Conservation (phyloP, 92 coral and sea anemone genomes). For the Palythoa caribaeorum region DNA sequence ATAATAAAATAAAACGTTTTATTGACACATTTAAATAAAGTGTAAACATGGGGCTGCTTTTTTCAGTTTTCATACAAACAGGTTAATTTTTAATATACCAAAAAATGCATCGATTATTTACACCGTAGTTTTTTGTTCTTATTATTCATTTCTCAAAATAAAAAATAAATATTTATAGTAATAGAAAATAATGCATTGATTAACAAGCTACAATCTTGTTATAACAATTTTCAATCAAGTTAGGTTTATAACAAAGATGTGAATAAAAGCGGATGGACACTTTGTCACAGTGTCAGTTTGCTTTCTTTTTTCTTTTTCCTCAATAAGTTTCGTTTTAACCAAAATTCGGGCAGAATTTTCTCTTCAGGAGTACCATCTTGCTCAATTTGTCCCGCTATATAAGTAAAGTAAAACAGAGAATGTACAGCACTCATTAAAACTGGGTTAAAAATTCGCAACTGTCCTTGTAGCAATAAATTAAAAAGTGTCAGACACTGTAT, state of each 20-base stretch:
- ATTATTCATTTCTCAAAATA: slow-evolving; percentile 10
- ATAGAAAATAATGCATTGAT: background rate
- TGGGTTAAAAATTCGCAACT: too few relatives aligned
- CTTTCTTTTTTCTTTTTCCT: background rate
- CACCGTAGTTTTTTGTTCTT: slow-evolving; percentile 7
- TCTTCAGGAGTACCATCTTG: background rate
- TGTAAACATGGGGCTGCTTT: background rate
- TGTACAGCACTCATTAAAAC: background rate
- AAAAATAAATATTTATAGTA: slow-evolving; percentile 10
- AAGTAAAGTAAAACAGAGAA: background rate
- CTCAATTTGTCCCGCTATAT: background rate
- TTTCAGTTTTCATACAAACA: background rate
- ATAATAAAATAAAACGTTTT: slow-evolving; percentile 4
- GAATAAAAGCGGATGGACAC: background rate
- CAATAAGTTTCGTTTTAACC: background rate
- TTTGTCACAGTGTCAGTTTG: background rate
- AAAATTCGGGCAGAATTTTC: background rate
- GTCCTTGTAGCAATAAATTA: too few relatives aligned
- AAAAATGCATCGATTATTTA: slow-evolving; percentile 14
- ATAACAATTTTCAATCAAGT: background rate
- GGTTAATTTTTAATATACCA: slow-evolving; percentile 6
- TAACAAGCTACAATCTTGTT: background rate
- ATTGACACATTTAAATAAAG: slow-evolving; percentile 20
- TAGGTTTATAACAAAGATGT: background rate
- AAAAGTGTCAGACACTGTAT: too few relatives aligned